These are phyloP conservation scores for Drosophila formosana DNA, from an alignment of 2,888 invertebrate species.

Conservation along the genomic window DNA sequence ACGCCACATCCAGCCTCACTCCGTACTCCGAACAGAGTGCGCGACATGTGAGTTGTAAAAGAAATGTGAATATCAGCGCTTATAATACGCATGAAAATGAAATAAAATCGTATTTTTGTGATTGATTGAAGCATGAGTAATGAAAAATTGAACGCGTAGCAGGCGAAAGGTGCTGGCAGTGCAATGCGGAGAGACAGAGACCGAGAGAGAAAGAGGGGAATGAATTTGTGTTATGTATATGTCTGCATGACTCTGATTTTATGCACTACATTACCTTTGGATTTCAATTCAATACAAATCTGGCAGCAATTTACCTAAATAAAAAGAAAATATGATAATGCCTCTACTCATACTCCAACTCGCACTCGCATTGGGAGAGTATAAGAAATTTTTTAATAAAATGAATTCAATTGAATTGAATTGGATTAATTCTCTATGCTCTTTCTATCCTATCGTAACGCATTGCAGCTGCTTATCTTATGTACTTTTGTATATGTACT, in stretches of 20 bases:
- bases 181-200: slow-evolving; percentile 2
- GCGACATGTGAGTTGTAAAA: slow-evolving; percentile 67
- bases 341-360: slow-evolving; percentile 9
- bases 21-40: slow-evolving; percentile 19
- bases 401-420: slow-evolving; percentile 68
- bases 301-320: slow-evolving; percentile 72
- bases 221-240: slow-evolving; percentile 66
- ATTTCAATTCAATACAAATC: slow-evolving; percentile 78
- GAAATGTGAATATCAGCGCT: slow-evolving; percentile 76
- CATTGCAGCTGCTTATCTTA: slow-evolving; percentile 17
- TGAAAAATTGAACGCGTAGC: slow-evolving; percentile 76
- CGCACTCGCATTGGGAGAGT: slow-evolving; percentile 18
- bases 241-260: slow-evolving; percentile 80
- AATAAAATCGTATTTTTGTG: slow-evolving; percentile 81
- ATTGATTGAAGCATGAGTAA: slow-evolving; percentile 83
- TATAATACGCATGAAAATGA: slow-evolving; percentile 81
- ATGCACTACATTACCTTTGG: slow-evolving; percentile 82
- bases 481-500: slow-evolving; percentile 15
- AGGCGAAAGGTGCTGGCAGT: slow-evolving; percentile 52
- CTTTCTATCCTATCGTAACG: slow-evolving; percentile 21
- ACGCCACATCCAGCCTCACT: slow-evolving; percentile 23
- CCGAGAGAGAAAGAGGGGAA: background rate
- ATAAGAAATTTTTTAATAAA: slow-evolving; percentile 44
- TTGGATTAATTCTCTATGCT: slow-evolving; percentile 60
- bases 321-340: slow-evolving; percentile 52